Evolutionary conservation across 2,888 invertebrate genomes (phyloP), one percentile per base, ranked within the genome.

Genomic region (Vandiemenella viatica): DNA sequence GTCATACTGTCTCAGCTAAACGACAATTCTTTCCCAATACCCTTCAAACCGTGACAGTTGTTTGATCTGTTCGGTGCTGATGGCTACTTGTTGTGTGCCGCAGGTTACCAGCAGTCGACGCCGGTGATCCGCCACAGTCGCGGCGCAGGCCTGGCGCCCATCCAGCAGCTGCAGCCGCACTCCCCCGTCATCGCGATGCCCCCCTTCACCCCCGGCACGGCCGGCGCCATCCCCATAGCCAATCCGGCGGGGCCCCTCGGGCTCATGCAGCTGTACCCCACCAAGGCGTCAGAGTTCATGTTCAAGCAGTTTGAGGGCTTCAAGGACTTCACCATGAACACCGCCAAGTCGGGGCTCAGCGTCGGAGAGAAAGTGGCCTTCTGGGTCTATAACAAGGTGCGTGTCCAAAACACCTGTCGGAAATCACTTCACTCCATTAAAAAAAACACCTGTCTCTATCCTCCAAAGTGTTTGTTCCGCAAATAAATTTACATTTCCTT

Each of bases 301-400:
- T 82, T 83, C 60, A 79, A 82, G 56, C 84, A 84, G 60, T 83
- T 87, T 57, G 79, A 79, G 57, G 86, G 62, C 56, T 78, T 85
- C 58, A 80, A 79, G 59, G 81, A 85, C 63, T 79, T 84, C 62
- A 85, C 86, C 0, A 70, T 74, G 69, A 75, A 72, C 55, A 76
- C 76, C 1, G 78, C 78, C 6, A 87, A 84, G 60, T 79, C 82
- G 49, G 88, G 89, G 19, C 67, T 89, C 55, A 86, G 86, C 65
- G 78, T 80, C 32, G 89, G 89, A 51, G 89, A 89, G 65, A 87
- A 85, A 63, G 75, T 78, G 51, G 84, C 84, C 0, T 83, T 80
- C 58, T 85, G 83, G 76, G 67, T 85, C 53, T 86, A 86, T 62
- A 79, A 80, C 55, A 86, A 82, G 69, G 71, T 59, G 37, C n/a